phyloP scores from a whole-genome alignment of 1,140 invertebrate species.

The Psilanteris sp. region DNA sequence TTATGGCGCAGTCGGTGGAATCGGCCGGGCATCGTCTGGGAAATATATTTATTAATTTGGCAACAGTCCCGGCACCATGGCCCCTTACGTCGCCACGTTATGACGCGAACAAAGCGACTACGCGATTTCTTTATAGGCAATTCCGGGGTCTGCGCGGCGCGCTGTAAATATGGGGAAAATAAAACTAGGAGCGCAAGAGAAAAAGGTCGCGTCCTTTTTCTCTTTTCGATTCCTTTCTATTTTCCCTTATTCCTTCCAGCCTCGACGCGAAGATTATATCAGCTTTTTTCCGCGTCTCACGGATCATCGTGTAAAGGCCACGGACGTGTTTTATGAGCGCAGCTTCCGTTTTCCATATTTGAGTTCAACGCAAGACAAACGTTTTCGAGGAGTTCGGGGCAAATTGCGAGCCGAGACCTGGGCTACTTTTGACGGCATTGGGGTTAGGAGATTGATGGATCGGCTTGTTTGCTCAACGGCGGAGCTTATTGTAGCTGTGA shows the following conservation, averaged over 20 bases:
- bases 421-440: slow-evolving; percentile 5
- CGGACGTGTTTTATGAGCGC: slow-evolving; percentile 64
- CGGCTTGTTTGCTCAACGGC: slow-evolving; percentile 9
- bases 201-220: slow-evolving; percentile 4
- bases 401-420: slow-evolving; percentile 9
- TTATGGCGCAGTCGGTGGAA: slow-evolving; percentile 64
- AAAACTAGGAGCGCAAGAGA: slow-evolving; percentile 13
- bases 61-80: slow-evolving; percentile 74
- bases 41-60: slow-evolving; percentile 81
- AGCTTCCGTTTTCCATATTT: slow-evolving; percentile 53
- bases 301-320: slow-evolving; percentile 53
- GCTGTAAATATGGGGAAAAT: slow-evolving; percentile 73
- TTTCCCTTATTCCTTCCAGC: slow-evolving; percentile 1
- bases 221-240: slow-evolving; percentile 4
- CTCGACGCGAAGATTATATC: slow-evolving; percentile 39
- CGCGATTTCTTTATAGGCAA: slow-evolving; percentile 80
- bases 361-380: neutral
- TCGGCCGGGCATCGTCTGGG: slow-evolving; percentile 66
- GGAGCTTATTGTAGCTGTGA: slow-evolving; percentile 8
- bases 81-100: slow-evolving; percentile 76
- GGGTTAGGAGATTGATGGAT: slow-evolving; percentile 5
- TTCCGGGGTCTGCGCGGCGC: slow-evolving; percentile 73
- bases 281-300: slow-evolving; percentile 49
- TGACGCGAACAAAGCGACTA: slow-evolving; percentile 79
- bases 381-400: slow-evolving; percentile 10